Conservation (phyloP, 2,888 invertebrate species). For the Syrphus vitripennis region DNA sequence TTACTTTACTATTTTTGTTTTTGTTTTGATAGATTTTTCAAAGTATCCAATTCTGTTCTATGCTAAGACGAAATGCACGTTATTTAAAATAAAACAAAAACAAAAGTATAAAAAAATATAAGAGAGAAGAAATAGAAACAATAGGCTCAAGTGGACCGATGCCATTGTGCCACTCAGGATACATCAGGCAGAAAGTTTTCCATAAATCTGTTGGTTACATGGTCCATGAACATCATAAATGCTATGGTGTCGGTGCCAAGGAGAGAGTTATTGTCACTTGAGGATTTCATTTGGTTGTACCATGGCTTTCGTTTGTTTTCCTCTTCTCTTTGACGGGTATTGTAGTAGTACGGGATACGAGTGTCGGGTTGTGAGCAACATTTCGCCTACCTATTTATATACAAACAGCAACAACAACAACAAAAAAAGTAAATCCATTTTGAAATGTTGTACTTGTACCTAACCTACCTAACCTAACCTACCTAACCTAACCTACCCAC, state of each 20-base stretch:
- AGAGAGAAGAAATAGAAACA: constrained; percentile 23
- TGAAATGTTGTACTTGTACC: constrained; percentile 25
- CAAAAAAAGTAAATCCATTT: constrained; percentile 37
- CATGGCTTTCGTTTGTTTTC: constrained; percentile 35
- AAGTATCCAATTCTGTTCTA: constrained; percentile 25
- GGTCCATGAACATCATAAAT: constrained; percentile 57
- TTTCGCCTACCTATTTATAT: constrained; percentile 5
- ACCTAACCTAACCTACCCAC: no score
- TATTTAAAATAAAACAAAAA: constrained; percentile 1
- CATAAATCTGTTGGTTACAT: constrained; percentile 61
- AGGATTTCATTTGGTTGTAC: constrained; percentile 47
- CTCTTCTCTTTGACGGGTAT: constrained; percentile 13
- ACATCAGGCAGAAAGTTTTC: constrained; percentile 54
- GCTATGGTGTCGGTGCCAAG: constrained; percentile 47
- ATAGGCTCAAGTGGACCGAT: constrained; percentile 55
- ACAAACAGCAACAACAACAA: not conserved
- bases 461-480: not conserved
- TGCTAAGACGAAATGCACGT: constrained; percentile 32
- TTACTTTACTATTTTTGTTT: not conserved
- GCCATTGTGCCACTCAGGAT: constrained; percentile 44
- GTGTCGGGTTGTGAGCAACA: not conserved
- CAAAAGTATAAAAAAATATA: not conserved
- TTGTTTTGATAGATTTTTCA: constrained; percentile 23
- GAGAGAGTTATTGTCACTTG: constrained; percentile 53
- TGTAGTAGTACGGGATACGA: not conserved